phyloP scores from a whole-genome alignment of 2,888 invertebrate genomes.

The Chirona hameri region DNA sequence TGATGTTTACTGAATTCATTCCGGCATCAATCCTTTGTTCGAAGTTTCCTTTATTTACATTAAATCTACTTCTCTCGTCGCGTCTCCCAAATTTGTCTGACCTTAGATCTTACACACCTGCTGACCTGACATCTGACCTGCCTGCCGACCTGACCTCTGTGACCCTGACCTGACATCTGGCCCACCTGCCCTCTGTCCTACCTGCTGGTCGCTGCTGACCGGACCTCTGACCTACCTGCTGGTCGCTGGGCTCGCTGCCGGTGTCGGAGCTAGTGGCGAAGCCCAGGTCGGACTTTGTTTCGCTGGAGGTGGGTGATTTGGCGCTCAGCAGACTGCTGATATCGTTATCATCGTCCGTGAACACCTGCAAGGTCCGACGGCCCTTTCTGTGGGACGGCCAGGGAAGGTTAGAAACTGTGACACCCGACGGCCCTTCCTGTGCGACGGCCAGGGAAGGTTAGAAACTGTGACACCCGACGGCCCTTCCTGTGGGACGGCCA shows the following conservation, averaged over 20 bases:
- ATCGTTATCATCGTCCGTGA: conserved; percentile 28
- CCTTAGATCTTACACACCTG: background rate
- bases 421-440: no score
- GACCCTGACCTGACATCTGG: background rate
- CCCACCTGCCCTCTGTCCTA: background rate
- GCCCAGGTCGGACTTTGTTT: conserved; percentile 39
- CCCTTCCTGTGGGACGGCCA: no score
- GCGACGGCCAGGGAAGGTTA: no score
- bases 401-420: background rate
- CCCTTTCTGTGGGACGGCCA: background rate
- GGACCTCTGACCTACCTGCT: background rate
- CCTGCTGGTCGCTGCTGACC: background rate
- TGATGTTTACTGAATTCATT: no score
- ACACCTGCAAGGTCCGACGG: conserved; percentile 9
- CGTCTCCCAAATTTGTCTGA: no score
- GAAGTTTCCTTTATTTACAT: no score
- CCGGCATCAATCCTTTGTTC: no score
- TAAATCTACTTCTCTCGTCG: no score
- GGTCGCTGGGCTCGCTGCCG: conserved; percentile 36
- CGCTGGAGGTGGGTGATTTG: conserved; percentile 33
- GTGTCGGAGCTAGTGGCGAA: conserved; percentile 40
- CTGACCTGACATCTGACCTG: background rate
- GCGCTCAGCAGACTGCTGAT: background rate
- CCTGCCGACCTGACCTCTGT: no score
- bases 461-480: no score